Conservation (phyloP, 2,113 vertebrate species). For the Gymnarchus niloticus region DNA sequence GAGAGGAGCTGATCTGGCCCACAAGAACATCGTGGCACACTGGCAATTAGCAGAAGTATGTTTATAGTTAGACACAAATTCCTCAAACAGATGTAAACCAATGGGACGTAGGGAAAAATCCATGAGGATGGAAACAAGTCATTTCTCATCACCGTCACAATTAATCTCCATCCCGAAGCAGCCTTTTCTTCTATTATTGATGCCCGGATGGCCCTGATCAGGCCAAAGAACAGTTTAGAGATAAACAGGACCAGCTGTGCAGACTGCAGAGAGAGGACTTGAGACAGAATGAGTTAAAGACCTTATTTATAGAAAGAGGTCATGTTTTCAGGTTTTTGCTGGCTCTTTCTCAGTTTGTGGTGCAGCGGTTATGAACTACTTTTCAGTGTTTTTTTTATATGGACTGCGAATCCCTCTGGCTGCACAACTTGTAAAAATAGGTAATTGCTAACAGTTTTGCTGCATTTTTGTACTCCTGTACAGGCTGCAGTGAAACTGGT, state of each 20-base stretch:
- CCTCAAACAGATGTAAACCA: not conserved
- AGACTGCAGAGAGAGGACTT: not conserved
- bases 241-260: not conserved
- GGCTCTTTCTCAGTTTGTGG: not conserved
- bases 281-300: not conserved
- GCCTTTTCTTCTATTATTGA: not conserved
- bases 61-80: not conserved
- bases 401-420: not conserved
- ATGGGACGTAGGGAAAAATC: not conserved
- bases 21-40: too few species aligned
- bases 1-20: too few species aligned
- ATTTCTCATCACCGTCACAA: not conserved
- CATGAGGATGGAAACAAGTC: not conserved
- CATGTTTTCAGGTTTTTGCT: not conserved
- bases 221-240: not conserved
- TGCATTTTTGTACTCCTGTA: not conserved
- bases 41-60: too few species aligned
- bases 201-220: not conserved
- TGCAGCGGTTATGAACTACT: not conserved
- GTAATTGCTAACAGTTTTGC: not conserved
- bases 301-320: slow-evolving; percentile 6
- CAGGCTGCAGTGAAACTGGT: not conserved
- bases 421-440: too few species aligned
- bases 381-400: not conserved
- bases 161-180: not conserved